Evolutionary conservation across 1,140 invertebrate species (phyloP), one percentile per base, ranked within the genome.

Genomic region (Drosophila watanabei): DNA sequence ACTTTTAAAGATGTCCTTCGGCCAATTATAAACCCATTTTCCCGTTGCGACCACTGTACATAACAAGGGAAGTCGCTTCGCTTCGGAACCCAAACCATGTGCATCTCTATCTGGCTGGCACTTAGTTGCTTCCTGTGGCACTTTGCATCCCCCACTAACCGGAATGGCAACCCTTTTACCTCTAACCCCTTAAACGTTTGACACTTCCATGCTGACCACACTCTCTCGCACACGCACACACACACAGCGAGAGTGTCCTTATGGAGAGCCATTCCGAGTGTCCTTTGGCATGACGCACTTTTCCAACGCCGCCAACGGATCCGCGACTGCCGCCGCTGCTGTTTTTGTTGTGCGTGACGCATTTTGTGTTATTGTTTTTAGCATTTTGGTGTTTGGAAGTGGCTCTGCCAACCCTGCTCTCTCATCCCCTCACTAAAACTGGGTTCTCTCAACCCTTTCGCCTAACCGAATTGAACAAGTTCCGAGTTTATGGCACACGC

Each of bases 191-290:
- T 89, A 79, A 79, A 85, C 73, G 81, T 49, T 78, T 87, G 84
- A 87, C 84, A 87, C 84, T 87, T 88, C 79, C 57, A 52, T 37
- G 63, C 72, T 87, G 84, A 87, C 84, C 84, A 87, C 84, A 79
- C 64, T 68, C 75, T 51, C 70, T 41, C 54, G 35, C 75, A 43
- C 43, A 43, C 35, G 20, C 41, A 33, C 35, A 39, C 65, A 39
- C 62, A 39, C 33, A 56, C 13, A 56, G 14, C 10, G 54, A 20
- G 54, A 39, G 54, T 57, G 54, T 57, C 54, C 54, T 57, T 57
- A 57, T 39, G 14, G 52, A 73, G 45, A 52, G 54, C 61, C 68
- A 30, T 58, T 41, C 43, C 24, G 75, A 79, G 75, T 63, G 71
- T 54, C 64, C 73, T 76, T 49, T 64, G 48, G 39, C 64, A 56